Evolutionary conservation across 2,888 invertebrate species (phyloP).

Genomic region (Pasiphila rectangulata): DNA sequence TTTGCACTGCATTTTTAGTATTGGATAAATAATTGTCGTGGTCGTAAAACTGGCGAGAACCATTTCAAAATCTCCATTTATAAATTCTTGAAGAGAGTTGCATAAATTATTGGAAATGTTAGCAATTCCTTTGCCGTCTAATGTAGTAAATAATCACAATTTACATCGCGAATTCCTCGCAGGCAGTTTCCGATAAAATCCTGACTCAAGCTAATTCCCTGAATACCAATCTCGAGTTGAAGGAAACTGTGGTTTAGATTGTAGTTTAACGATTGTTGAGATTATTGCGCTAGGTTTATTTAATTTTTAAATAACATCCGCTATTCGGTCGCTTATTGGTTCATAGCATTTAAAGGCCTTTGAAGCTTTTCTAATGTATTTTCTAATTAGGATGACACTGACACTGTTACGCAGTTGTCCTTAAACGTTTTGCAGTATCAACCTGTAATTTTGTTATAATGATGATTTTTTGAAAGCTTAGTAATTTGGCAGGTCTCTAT

Average conservation of each 20-base stretch:
- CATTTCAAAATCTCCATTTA: not conserved
- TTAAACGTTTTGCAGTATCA: too few species aligned
- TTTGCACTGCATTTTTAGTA: too few species aligned
- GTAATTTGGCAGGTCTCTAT: too few species aligned
- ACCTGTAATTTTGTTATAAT: too few species aligned
- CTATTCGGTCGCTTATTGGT: not conserved
- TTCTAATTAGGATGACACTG: too few species aligned
- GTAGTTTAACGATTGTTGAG: not conserved
- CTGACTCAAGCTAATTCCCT: slow-evolving; percentile 16
- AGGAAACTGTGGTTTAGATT: slow-evolving; percentile 10
- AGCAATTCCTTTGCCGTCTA: slow-evolving; percentile 3
- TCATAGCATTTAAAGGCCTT: not conserved
- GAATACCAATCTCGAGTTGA: slow-evolving; percentile 18
- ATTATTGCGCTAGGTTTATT: not conserved
- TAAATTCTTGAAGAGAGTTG: not conserved
- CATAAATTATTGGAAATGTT: slow-evolving; percentile 8
- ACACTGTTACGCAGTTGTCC: too few species aligned
- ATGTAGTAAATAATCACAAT: slow-evolving; percentile 16
- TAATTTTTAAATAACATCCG: not conserved
- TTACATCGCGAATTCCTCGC: slow-evolving; percentile 18
- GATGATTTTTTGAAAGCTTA: too few species aligned
- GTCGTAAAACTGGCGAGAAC: too few species aligned
- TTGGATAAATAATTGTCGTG: too few species aligned
- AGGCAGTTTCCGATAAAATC: slow-evolving; percentile 19
- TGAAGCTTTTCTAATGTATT: too few species aligned